These are phyloP conservation scores for Notarius quadriscutis DNA, from an alignment of 2,113 vertebrate species.

Conservation along the genomic window DNA sequence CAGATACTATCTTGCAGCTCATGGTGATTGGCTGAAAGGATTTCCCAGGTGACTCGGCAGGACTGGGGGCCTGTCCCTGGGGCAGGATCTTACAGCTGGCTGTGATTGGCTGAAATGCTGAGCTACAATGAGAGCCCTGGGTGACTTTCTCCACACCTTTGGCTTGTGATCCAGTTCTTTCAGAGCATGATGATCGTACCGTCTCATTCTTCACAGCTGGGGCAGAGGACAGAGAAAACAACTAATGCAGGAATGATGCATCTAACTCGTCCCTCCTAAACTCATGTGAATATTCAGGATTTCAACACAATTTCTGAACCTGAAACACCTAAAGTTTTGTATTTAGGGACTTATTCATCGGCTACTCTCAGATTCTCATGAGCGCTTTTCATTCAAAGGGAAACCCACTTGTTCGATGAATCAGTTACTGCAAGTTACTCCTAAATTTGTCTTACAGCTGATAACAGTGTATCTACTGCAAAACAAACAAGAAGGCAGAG, in stretches of 20 bases:
- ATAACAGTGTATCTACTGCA: neutral
- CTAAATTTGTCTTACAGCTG: neutral
- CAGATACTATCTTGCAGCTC: constrained; percentile 99
- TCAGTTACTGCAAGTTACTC: neutral
- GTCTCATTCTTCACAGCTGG: constrained; percentile 80
- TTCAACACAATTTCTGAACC: neutral
- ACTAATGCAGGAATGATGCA: neutral
- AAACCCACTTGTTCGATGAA: neutral
- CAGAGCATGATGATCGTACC: constrained; percentile 75
- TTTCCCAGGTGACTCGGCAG: constrained; percentile 92
- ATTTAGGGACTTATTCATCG: neutral
- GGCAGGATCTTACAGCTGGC: constrained; percentile 97
- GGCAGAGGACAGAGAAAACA: neutral
- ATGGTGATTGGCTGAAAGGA: constrained; percentile 98
- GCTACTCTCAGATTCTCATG: neutral
- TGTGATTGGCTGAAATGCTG: constrained; percentile 98
- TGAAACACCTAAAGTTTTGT: neutral
- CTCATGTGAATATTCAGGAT: neutral
- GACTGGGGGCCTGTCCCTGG: constrained; percentile 85
- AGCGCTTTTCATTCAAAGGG: neutral
- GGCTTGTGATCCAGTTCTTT: constrained; percentile 86
- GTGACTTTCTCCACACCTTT: constrained; percentile 82
- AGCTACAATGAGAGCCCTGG: constrained; percentile 92
- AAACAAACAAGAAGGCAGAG: neutral
- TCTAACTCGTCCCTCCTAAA: neutral